These are phyloP conservation scores for Biston stratarius DNA, from an alignment of 2,888 invertebrate species.

Conservation along the genomic window DNA sequence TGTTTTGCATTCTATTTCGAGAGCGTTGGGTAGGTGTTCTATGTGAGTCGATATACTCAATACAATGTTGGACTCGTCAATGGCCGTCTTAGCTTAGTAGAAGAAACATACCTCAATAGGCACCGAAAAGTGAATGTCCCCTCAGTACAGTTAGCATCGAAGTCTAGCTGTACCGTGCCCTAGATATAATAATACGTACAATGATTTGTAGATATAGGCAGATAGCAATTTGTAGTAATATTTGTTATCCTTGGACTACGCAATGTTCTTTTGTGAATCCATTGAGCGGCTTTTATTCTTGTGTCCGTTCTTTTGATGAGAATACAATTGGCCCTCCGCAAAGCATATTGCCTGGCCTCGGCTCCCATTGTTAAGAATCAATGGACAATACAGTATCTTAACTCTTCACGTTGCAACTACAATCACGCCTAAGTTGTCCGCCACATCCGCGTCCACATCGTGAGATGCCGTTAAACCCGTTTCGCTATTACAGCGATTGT, in stretches of 20 bases:
- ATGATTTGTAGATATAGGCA: neutral
- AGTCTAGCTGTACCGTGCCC: constrained; percentile 16
- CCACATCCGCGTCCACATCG: constrained; percentile 61
- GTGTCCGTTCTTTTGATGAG: constrained; percentile 46
- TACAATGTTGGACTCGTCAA: constrained; percentile 16
- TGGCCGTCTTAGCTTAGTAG: constrained; percentile 3
- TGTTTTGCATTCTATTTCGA: constrained; percentile 53
- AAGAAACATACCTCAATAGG: constrained; percentile 4
- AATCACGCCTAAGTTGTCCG: constrained; percentile 61
- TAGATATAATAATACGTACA: neutral
- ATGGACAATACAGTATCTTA: constrained; percentile 57
- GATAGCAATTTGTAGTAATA: neutral
- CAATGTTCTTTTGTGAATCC: constrained; percentile 19
- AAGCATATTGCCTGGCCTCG: constrained; percentile 67
- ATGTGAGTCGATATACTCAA: constrained; percentile 18
- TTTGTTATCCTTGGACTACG: neutral
- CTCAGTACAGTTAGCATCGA: constrained; percentile 19
- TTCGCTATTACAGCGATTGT: constrained; percentile 57
- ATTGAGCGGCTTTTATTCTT: constrained; percentile 36
- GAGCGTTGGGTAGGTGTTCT: constrained; percentile 39
- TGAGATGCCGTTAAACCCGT: constrained; percentile 65
- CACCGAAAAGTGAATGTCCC: constrained; percentile 20
- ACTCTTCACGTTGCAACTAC: constrained; percentile 51
- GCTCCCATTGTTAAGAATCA: constrained; percentile 64
- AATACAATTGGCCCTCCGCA: constrained; percentile 67